Conservation (phyloP, 1,140 invertebrate species). For the Periplaneta americana region DNA sequence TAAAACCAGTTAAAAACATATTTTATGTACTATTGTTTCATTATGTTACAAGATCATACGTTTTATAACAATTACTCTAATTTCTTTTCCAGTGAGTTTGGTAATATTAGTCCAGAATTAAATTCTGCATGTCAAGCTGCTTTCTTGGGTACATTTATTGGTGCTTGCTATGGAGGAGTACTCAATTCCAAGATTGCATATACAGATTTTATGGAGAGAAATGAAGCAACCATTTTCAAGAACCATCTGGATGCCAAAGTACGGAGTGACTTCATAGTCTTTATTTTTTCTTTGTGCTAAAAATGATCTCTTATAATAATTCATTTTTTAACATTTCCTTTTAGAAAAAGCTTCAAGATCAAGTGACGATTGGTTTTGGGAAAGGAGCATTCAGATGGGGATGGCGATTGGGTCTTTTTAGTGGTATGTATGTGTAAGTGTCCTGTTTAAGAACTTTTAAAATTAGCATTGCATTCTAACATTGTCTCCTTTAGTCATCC, state of each 20-base stretch:
- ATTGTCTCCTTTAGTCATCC: no score
- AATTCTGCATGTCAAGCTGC: slow-evolving; percentile 3
- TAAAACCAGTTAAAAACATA: no score
- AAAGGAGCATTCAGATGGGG: slow-evolving; percentile 62
- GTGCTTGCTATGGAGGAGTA: slow-evolving; percentile 5
- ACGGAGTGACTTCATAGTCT: no score
- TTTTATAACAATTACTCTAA: no score
- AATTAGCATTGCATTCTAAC: no score
- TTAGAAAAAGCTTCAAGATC: slow-evolving; percentile 58
- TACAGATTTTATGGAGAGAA: slow-evolving; percentile 62
- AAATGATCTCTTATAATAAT: no score
- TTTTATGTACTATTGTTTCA: not conserved
- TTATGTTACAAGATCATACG: not conserved
- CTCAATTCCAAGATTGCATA: slow-evolving; percentile 5
- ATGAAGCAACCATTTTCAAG: slow-evolving; percentile 61
- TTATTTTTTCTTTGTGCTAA: no score
- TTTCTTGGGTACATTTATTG: slow-evolving; percentile 9
- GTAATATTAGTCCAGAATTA: not conserved
- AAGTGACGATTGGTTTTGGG: slow-evolving; percentile 54
- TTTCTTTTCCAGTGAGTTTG: slow-evolving; percentile 10
- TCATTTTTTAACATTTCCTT: no score
- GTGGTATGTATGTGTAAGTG: slow-evolving; percentile 54
- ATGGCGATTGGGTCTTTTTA: slow-evolving; percentile 56
- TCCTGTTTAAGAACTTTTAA: no score
- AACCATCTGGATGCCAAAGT: slow-evolving; percentile 63